Conservation (phyloP, 2,113 vertebrate genomes). For the Percina caprodes region DNA sequence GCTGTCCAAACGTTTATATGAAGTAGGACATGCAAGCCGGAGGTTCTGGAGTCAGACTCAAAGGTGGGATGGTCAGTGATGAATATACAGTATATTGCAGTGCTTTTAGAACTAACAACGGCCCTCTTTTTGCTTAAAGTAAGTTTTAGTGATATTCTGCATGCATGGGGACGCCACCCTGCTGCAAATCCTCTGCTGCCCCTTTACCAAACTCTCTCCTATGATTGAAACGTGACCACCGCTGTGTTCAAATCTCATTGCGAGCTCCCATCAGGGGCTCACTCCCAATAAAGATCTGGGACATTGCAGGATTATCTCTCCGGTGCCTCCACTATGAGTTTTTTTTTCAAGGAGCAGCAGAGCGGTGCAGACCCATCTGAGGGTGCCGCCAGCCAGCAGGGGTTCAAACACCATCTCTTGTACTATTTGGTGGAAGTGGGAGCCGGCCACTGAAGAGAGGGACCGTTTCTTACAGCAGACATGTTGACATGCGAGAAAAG, state of each 20-base stretch:
- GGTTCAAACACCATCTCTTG: constrained; percentile 37
- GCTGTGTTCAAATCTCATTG: constrained; percentile 55
- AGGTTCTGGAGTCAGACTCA: background rate
- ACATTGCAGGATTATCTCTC: constrained; percentile 74
- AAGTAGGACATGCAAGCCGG: background rate
- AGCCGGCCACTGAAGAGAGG: background rate
- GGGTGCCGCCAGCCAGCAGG: constrained; percentile 40
- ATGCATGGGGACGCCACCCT: constrained; percentile 15
- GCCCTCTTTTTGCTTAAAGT: background rate
- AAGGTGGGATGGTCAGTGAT: background rate
- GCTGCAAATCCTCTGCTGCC: constrained; percentile 32
- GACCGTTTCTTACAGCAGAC: background rate
- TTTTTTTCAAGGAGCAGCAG: constrained; percentile 43
- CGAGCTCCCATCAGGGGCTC: constrained; percentile 60
- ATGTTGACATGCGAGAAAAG: constrained; percentile 14
- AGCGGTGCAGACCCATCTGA: constrained; percentile 29
- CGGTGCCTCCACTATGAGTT: constrained; percentile 53
- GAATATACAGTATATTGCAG: background rate
- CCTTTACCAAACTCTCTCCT: constrained; percentile 33
- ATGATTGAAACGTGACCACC: constrained; percentile 37
- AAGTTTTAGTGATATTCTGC: constrained; percentile 23
- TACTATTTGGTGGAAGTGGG: background rate
- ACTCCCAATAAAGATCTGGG: constrained; percentile 73
- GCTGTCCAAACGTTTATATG: no score
- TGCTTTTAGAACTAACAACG: background rate